These are phyloP conservation scores for Silvanus unidentatus DNA, from an alignment of 2,888 invertebrate species.

Conservation along the genomic window DNA sequence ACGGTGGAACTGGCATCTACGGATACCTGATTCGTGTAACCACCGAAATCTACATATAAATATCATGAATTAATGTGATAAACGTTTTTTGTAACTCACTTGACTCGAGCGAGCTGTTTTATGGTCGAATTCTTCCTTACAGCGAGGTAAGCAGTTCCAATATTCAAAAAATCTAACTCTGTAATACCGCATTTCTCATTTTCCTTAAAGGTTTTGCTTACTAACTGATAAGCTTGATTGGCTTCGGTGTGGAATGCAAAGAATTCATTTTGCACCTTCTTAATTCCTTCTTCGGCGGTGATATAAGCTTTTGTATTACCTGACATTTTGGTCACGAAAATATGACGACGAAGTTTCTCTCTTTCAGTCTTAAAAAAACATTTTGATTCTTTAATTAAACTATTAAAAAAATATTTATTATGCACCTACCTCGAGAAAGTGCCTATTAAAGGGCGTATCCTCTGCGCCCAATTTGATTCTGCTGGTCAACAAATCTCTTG, in stretches of 20 bases:
- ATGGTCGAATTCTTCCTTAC: conserved; percentile 56
- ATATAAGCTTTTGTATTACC: conserved; percentile 52
- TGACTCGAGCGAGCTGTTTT: conserved; percentile 35
- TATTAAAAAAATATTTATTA: not conserved
- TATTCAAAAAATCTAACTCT: conserved; percentile 56
- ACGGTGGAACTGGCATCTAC: conserved; percentile 50
- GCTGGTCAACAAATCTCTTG: conserved; percentile 53
- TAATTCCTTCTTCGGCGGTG: conserved; percentile 54
- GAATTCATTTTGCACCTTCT: conserved; percentile 53
- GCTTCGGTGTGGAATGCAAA: conserved; percentile 63
- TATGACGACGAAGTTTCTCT: conserved; percentile 55
- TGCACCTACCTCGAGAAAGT: conserved; percentile 65
- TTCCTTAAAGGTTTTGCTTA: conserved; percentile 63
- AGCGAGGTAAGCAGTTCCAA: conserved; percentile 57
- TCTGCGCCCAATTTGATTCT: conserved; percentile 58
- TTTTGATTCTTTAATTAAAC: conserved; percentile 1
- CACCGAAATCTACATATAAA: not conserved
- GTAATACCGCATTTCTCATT: conserved; percentile 66
- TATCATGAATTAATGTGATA: too few relatives aligned
- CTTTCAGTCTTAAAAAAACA: conserved; percentile 50
- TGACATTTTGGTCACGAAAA: conserved; percentile 58
- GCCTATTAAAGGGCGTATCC: conserved; percentile 50
- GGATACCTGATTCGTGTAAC: conserved; percentile 55
- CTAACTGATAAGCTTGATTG: conserved; percentile 58
- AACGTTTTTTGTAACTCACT: too few relatives aligned